phyloP scores from a whole-genome alignment of 2,888 invertebrate genomes.

The Polymixis lichenea region DNA sequence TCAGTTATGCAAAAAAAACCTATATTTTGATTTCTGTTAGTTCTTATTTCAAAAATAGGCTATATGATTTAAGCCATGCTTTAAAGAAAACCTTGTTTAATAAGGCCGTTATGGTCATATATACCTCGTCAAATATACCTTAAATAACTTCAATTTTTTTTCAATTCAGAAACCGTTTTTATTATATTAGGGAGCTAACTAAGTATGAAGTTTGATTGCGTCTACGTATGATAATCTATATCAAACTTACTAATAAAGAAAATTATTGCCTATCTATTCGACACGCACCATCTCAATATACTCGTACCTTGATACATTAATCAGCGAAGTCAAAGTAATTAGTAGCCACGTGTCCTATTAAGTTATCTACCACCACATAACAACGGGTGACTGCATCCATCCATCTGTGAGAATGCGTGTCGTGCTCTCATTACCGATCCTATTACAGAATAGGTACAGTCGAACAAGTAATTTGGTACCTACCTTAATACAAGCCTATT shows the following conservation, averaged over 20 bases:
- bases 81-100: too few species aligned
- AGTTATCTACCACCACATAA: slow-evolving; percentile 67
- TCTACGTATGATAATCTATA: neutral
- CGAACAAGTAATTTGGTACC: neutral
- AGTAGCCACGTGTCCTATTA: slow-evolving; percentile 48
- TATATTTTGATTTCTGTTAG: too few species aligned
- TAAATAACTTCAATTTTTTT: neutral
- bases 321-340: slow-evolving; percentile 44
- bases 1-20: too few species aligned
- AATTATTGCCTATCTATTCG: slow-evolving; percentile 1
- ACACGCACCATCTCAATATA: slow-evolving; percentile 21
- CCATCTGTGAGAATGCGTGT: slow-evolving; percentile 80
- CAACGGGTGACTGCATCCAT: slow-evolving; percentile 76
- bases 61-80: too few species aligned
- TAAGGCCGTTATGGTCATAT: too few species aligned
- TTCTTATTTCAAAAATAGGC: too few species aligned
- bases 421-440: slow-evolving; percentile 70
- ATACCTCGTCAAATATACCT: too few species aligned
- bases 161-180: neutral
- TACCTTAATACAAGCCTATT: too few species aligned
- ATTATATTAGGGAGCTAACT: neutral
- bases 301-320: slow-evolving; percentile 25
- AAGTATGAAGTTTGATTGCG: neutral
- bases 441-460: slow-evolving; percentile 73
- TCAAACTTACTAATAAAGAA: neutral